These are phyloP conservation scores for Subacronicta megacephala DNA, from an alignment of 2,888 invertebrate genomes.

Conservation along the genomic window DNA sequence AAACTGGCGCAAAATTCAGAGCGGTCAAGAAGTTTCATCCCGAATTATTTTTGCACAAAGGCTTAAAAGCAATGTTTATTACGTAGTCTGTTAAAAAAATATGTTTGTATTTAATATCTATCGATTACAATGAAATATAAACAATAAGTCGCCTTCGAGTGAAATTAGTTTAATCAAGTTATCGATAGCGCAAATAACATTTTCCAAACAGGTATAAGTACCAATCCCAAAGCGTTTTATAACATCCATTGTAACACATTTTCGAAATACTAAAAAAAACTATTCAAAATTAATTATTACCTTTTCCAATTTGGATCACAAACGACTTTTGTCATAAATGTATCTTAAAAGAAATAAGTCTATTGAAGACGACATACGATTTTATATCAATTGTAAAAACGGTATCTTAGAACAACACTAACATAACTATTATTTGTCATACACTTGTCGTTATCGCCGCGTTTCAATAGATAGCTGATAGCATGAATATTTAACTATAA, in stretches of 20 bases:
- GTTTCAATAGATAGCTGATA: slow-evolving; percentile 6
- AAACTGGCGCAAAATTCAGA: neutral
- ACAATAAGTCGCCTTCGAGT: slow-evolving; percentile 17
- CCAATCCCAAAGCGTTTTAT: neutral
- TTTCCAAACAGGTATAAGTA: too few species aligned
- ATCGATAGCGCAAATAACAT: slow-evolving; percentile 10
- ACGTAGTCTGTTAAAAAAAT: slow-evolving; percentile 17
- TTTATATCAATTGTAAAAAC: slow-evolving; percentile 17
- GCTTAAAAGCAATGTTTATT: slow-evolving; percentile 12
- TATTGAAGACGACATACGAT: slow-evolving; percentile 23
- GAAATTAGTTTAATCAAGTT: slow-evolving; percentile 7
- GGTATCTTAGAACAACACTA: slow-evolving; percentile 44
- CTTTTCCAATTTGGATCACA: too few species aligned
- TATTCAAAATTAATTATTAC: too few species aligned
- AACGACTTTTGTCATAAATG: neutral
- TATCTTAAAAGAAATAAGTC: neutral
- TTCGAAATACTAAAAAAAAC: neutral
- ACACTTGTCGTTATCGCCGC: slow-evolving; percentile 15
- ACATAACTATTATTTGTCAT: slow-evolving; percentile 32
- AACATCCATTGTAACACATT: neutral
- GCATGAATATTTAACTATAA: slow-evolving; percentile 7
- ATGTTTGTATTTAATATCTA: slow-evolving; percentile 11
- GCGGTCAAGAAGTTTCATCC: neutral
- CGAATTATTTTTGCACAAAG: too few species aligned
- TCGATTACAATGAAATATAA: slow-evolving; percentile 11